Percentiles rank a stretch among this genome's conserved stretches.
Conservation (phyloP, 2,888 invertebrate genomes). For the Heterodera filipjevi region DNA sequence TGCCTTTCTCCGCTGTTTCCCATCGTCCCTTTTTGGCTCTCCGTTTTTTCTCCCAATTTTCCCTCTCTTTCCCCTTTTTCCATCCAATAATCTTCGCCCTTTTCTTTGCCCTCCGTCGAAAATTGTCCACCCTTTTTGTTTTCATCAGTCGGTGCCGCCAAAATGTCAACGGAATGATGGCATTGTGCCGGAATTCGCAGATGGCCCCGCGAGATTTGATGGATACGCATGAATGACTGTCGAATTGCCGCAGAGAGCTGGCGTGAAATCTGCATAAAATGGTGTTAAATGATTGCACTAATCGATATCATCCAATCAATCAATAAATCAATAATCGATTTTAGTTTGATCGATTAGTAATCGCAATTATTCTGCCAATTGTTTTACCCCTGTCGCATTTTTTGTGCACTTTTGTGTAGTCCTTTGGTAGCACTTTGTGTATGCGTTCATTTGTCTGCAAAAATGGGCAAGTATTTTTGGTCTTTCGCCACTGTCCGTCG, state of each 20-base stretch:
- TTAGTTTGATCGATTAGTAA: no score
- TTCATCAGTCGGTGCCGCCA: neutral
- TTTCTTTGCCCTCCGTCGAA: neutral
- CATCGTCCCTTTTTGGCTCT: no score
- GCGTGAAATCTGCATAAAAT: neutral
- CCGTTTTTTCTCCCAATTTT: no score
- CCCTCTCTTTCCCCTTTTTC: no score
- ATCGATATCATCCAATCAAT: no score
- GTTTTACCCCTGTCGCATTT: neutral
- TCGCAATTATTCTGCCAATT: no score
- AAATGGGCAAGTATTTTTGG: slow-evolving; percentile 8
- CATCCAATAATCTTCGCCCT: no score
- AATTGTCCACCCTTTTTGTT: no score
- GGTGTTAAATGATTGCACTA: neutral
- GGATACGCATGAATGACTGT: neutral
- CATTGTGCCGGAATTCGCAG: slow-evolving; percentile 25
- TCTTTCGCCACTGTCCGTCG: neutral
- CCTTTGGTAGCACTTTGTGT: slow-evolving; percentile 20
- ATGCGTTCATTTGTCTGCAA: slow-evolving; percentile 24
- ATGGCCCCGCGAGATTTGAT: neutral
- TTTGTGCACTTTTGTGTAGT: slow-evolving; percentile 1
- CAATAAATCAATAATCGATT: no score
- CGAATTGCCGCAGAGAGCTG: neutral
- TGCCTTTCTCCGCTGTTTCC: no score
- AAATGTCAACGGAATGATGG: neutral